These are phyloP conservation scores for Pemphigus obesinymphae DNA, from an alignment of 1,140 invertebrate species.

Conservation along the genomic window DNA sequence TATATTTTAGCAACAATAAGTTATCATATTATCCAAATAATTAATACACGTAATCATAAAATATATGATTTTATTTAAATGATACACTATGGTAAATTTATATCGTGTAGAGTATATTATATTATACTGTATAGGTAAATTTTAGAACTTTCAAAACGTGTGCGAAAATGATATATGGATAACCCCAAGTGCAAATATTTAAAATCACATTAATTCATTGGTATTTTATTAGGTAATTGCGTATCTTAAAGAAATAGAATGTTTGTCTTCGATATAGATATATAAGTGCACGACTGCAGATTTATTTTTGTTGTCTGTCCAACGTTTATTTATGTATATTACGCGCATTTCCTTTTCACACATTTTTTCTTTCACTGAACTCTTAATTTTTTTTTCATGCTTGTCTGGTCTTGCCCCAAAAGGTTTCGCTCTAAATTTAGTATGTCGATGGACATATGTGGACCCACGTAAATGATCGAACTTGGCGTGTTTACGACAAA, in stretches of 20 bases:
- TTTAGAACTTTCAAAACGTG: no score
- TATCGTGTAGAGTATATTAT: no score
- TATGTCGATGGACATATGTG: not conserved
- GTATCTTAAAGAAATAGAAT: not conserved
- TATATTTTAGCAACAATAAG: no score
- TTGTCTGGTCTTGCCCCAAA: not conserved
- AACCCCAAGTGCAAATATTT: no score
- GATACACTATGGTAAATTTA: no score
- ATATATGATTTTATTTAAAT: no score
- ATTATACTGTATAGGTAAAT: no score
- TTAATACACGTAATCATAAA: no score
- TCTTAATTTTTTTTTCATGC: not conserved
- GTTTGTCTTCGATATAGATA: not conserved
- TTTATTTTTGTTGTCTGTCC: conserved; percentile 14
- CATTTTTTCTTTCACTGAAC: not conserved
- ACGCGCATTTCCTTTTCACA: not conserved
- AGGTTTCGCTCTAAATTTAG: conserved; percentile 19
- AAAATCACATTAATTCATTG: not conserved
- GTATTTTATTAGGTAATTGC: not conserved
- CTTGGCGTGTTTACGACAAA: not conserved
- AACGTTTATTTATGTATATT: conserved; percentile 14
- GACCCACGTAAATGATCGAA: not conserved
- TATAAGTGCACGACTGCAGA: not conserved
- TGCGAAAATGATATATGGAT: no score
- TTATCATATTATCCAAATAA: no score